Evolutionary conservation across 2,113 vertebrate species (phyloP).

Genomic region (Orientallactaga bullata): DNA sequence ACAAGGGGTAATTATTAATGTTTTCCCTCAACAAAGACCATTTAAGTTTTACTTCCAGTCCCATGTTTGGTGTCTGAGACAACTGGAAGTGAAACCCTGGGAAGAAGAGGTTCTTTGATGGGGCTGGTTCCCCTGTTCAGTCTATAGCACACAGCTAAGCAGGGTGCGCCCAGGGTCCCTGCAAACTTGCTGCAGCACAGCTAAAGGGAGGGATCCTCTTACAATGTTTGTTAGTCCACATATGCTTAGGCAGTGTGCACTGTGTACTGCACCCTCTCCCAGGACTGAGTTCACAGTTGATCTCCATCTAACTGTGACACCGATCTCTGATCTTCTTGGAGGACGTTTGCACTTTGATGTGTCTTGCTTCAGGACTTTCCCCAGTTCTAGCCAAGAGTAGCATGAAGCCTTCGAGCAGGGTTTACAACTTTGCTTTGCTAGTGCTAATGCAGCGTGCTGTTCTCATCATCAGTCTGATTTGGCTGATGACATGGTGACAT

Average conservation of each 20-base stretch:
- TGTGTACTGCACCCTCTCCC: not conserved
- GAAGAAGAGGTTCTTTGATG: not conserved
- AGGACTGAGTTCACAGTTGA: not conserved
- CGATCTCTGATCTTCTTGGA: not conserved
- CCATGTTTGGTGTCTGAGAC: not conserved
- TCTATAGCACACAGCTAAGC: not conserved
- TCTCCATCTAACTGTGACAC: not conserved
- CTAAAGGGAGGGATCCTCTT: not conserved
- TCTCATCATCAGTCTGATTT: slow-evolving; percentile 67
- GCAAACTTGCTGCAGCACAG: not conserved
- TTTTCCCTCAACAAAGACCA: not conserved
- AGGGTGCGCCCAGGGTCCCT: not conserved
- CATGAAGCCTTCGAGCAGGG: slow-evolving; percentile 56
- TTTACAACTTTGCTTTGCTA: slow-evolving; percentile 72
- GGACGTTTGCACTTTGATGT: not conserved
- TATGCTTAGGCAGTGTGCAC: not conserved
- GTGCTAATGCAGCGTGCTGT: slow-evolving; percentile 63
- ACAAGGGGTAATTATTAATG: not conserved
- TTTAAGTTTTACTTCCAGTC: not conserved
- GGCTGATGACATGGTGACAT: slow-evolving; percentile 62
- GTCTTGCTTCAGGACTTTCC: slow-evolving; percentile 50
- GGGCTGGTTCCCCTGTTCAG: not conserved
- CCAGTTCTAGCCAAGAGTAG: slow-evolving; percentile 52
- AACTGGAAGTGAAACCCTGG: not conserved
- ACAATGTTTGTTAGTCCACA: not conserved